Evolutionary conservation across 2,888 invertebrate genomes (phyloP), one percentile per base, ranked within the genome.

Genomic region (Pterostichus madidus): DNA sequence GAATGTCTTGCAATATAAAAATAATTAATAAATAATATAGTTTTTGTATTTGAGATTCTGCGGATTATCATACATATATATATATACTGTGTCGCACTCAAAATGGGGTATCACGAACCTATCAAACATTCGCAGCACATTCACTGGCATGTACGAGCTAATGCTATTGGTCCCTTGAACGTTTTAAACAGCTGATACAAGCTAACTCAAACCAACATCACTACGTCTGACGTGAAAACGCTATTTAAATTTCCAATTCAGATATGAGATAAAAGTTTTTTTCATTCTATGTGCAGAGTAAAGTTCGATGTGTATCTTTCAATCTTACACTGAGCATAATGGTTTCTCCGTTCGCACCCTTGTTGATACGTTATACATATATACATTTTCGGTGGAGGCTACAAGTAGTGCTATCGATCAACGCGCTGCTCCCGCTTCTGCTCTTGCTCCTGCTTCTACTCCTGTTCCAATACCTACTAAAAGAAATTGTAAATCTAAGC

Each of bases 241-340:
- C 68, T 73, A 52, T 80, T 80, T 80, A 80, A 80, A 80, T 80
- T 56, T 80, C 80, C 73, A 80, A 73, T 71, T 71, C 80, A 80
- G 46, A 80, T 80, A 46, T 68, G 52, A 52, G 32, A 64, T 46
- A 64, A 80, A 80, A 52, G 32, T 80, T 79, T 64, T n/a, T 79
- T 79, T 79, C 61, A 59, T 59, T 78, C 39, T 56, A 59, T 78
- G 78, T 78, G 78, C 32, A 32, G 64, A 64, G 64, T 64, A 64
- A 64, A 64, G 32, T 64, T 35, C 32, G 44, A 73, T 73, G 44
- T 73, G 44, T 46, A 73, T 73, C 73, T 73, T 73, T 73, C 44
- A 73, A 73, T 73, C 73, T 46, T 73, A 46, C 73, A 73, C 24
- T 44, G 49, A 46, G 73, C 73, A 73, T 73, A 73, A 24, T 73